phyloP scores from a whole-genome alignment of 2,888 invertebrate species.

The Dryococelus australis region DNA sequence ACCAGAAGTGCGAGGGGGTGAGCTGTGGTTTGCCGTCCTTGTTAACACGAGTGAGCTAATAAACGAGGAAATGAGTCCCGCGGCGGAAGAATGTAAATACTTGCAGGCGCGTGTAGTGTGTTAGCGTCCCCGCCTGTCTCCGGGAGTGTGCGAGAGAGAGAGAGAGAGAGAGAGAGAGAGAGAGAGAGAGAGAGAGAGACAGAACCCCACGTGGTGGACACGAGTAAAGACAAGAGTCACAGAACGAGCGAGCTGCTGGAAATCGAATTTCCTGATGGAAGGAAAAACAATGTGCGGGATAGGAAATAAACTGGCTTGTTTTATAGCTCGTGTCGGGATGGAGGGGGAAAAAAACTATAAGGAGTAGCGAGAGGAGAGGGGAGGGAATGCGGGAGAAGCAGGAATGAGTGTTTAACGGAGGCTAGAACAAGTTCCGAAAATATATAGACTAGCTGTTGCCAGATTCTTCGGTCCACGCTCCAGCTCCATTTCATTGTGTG shows the following conservation, averaged over 20 bases:
- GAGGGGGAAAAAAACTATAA: background rate
- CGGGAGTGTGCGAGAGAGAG: too few relatives aligned
- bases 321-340: background rate
- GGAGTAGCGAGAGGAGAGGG: background rate
- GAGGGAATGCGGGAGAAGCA: background rate
- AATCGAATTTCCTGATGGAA: slow-evolving; percentile 1
- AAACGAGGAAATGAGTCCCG: too few relatives aligned
- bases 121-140: too few relatives aligned
- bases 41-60: too few relatives aligned
- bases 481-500: background rate
- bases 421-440: background rate
- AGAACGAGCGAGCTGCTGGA: background rate
- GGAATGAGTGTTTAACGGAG: slow-evolving; percentile 6
- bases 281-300: background rate
- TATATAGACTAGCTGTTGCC: slow-evolving; percentile 2
- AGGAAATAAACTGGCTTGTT: slow-evolving; percentile 16
- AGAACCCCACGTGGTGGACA: background rate
- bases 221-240: background rate
- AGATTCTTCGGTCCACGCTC: background rate
- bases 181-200: too few relatives aligned
- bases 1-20: too few relatives aligned
- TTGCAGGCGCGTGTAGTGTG: too few relatives aligned
- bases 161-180: too few relatives aligned
- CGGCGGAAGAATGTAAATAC: too few relatives aligned
- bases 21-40: too few relatives aligned